Evolutionary conservation across 2,888 invertebrate genomes (phyloP), one percentile per base, ranked within the genome.

Genomic region (Trachelus troglodyta): DNA sequence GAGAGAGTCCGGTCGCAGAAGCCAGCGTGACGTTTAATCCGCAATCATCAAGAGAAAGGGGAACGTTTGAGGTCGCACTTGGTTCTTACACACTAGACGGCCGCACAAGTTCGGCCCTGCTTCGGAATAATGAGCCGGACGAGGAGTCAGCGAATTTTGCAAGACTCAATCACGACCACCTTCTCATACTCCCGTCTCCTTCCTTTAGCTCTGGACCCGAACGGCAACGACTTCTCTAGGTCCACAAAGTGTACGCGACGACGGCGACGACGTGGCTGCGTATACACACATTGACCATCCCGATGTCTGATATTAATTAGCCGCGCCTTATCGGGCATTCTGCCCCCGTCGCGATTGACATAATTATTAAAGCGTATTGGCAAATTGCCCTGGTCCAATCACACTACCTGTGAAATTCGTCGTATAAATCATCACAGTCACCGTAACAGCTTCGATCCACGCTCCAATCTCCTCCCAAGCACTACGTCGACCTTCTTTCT

Each of bases 121-220:
- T 81, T 86, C 85, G 75, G 73, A 78, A 78, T 78, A 78, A 78
- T 78, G 78, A 78, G 85, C 84, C 6, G 40, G 78, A 78, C 81
- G 85, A 85, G 81, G 86, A 87, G 86, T 87, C 88, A 86, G 86
- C 86, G 83, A 81, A 86, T 84, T 86, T 88, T 85, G 80, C 71
- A 79, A 71, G 78, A 77, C 83, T 84, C 86, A 82, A 86, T 87
- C 87, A 83, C 40, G 40, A 23, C 23, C 40, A 40, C 40, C 40
- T 15, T 12, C 37, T 40, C 40, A 12, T 40, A 40, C 40, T 40
- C 15, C 15, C 15, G 40, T 4, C 40, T 4, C 23, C 40, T 40
- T 23, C 23, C 40, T 40, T 40, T 9, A 23, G 15, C 15, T 12
- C 40, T 40, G 40, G 40, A 40, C 23, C 23, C 40, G 0, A 40